These are phyloP conservation scores for Oreochromis mossambicus DNA, from an alignment of 2,797 vertebrate genomes.

Conservation along the genomic window DNA sequence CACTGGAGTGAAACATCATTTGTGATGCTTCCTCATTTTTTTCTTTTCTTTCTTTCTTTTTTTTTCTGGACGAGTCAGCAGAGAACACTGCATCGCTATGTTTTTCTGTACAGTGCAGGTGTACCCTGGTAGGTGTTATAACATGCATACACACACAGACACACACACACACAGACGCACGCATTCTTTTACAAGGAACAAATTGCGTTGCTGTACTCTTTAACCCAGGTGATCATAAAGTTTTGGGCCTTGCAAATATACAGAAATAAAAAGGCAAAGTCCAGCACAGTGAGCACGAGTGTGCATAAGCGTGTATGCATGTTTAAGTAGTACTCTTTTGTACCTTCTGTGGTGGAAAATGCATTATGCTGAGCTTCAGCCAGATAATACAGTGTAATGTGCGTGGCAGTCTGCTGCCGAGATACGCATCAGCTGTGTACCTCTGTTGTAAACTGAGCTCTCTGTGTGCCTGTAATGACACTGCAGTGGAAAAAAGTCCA, in stretches of 20 bases:
- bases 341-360: background rate
- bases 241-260: background rate
- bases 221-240: background rate
- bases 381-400: background rate
- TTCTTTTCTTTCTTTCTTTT: background rate
- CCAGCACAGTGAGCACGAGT: background rate
- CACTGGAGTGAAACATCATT: background rate
- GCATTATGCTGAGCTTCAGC: background rate
- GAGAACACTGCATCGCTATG: background rate
- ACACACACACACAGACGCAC: background rate
- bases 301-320: background rate
- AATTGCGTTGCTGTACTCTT: background rate
- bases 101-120: background rate
- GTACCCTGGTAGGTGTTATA: background rate
- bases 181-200: background rate
- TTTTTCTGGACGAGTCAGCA: background rate
- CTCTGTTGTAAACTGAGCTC: background rate
- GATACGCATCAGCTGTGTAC: background rate
- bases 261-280: background rate
- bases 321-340: conserved; percentile 4
- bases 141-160: background rate
- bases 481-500: background rate
- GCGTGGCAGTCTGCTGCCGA: background rate
- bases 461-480: background rate
- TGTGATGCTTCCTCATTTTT: background rate